phyloP scores from a whole-genome alignment of 2,888 invertebrate species.

The Epsilonema sp. region DNA sequence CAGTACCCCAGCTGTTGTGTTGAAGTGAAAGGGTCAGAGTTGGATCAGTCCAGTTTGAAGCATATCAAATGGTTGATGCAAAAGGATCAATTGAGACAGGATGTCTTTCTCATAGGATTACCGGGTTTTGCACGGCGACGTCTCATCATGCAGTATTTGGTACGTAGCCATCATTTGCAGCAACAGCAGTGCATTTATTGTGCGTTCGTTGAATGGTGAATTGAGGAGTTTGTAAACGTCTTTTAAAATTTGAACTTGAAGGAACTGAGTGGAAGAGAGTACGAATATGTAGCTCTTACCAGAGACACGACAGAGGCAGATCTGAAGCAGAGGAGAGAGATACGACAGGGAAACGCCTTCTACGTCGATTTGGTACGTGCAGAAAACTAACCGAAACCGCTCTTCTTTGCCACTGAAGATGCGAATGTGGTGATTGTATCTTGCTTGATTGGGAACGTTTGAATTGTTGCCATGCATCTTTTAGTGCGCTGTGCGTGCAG shows the following conservation, averaged over 20 bases:
- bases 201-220: too few species aligned
- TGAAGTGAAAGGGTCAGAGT: slow-evolving; percentile 14
- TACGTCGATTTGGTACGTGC: slow-evolving; percentile 66
- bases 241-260: too few species aligned
- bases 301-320: slow-evolving; percentile 92
- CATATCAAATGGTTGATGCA: slow-evolving; percentile 89
- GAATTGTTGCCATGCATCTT: slow-evolving; percentile 13
- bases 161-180: too few species aligned
- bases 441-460: slow-evolving; percentile 3
- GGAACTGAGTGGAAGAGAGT: slow-evolving; percentile 66
- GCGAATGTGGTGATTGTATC: too few species aligned
- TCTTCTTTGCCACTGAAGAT: not conserved
- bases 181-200: too few species aligned
- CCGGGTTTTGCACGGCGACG: slow-evolving; percentile 64
- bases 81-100: slow-evolving; percentile 74
- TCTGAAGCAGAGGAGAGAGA: slow-evolving; percentile 81
- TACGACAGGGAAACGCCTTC: slow-evolving; percentile 59
- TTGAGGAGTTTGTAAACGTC: too few species aligned
- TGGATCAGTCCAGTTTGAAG: slow-evolving; percentile 48
- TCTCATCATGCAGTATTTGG: slow-evolving; percentile 58
- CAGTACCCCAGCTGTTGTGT: slow-evolving; percentile 7
- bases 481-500: slow-evolving; percentile 78
- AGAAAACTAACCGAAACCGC: not conserved
- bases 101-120: slow-evolving; percentile 76
- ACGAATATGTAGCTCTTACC: slow-evolving; percentile 78